These are phyloP conservation scores for Vombatus ursinus DNA, from an alignment of 2,113 vertebrate genomes.

Conservation along the genomic window DNA sequence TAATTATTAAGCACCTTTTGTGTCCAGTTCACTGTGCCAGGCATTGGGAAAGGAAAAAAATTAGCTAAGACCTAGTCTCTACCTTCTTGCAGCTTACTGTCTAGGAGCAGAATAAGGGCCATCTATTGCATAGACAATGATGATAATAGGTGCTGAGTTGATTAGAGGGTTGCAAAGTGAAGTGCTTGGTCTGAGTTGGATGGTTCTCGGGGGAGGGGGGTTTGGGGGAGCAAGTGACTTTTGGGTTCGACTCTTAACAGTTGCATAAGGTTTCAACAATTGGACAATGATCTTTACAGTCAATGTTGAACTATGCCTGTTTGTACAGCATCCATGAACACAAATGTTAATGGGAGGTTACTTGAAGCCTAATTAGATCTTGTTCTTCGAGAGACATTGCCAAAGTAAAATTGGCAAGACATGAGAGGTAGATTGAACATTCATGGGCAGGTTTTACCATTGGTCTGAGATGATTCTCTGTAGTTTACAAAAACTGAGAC, in stretches of 20 bases:
- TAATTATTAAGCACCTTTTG: background rate
- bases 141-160: background rate
- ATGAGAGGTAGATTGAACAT: background rate
- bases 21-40: background rate
- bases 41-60: background rate
- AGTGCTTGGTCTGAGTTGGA: background rate
- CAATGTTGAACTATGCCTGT: background rate
- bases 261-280: background rate
- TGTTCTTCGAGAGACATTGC: conserved; percentile 9
- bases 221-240: background rate
- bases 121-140: background rate
- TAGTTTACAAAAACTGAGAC: background rate
- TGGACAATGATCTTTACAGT: background rate
- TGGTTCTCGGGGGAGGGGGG: background rate
- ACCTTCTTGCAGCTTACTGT: background rate
- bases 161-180: background rate
- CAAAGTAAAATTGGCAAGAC: background rate
- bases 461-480: background rate
- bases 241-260: background rate
- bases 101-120: background rate
- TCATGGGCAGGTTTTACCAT: background rate
- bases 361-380: background rate
- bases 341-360: background rate
- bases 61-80: background rate
- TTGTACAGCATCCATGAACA: background rate